A percentile compares a stretch with the other conserved stretches of the same genome.
Evolutionary conservation across 2,113 vertebrate species (phyloP).

Genomic region (Atractosteus spatula): DNA sequence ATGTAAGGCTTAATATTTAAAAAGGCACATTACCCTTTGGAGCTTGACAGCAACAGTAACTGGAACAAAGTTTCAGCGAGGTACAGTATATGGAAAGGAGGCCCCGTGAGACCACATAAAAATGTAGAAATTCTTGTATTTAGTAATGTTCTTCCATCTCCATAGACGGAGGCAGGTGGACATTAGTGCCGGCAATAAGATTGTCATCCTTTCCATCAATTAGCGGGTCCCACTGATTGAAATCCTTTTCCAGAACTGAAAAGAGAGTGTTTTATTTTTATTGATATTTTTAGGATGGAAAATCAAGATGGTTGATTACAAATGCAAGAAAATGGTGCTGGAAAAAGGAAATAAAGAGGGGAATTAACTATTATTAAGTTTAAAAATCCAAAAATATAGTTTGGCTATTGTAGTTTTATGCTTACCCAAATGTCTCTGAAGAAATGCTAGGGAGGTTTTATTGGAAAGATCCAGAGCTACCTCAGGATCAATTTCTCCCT

Average conservation of each 20-base stretch:
- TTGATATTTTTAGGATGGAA: neutral
- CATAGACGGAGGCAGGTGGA: conserved; percentile 50
- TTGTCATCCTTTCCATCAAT: conserved; percentile 81
- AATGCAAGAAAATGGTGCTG: too few relatives aligned
- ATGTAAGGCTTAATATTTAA: too few relatives aligned
- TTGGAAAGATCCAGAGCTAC: conserved; percentile 82
- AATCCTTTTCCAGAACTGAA: conserved; percentile 78
- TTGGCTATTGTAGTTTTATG: neutral
- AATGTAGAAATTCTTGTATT: too few relatives aligned
- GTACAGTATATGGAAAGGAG: too few relatives aligned
- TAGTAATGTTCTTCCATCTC: too few relatives aligned
- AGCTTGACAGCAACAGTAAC: too few relatives aligned
- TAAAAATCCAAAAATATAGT: neutral
- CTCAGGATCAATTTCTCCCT: conserved; percentile 83
- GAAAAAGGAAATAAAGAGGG: too few relatives aligned
- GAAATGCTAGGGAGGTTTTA: conserved; percentile 88
- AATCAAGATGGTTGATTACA: too few relatives aligned
- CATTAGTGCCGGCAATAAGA: conserved; percentile 80
- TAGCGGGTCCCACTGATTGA: conserved; percentile 82
- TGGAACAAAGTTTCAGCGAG: too few relatives aligned
- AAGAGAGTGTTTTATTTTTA: conserved; percentile 5
- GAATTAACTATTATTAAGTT: neutral
- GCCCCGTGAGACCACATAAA: too few relatives aligned
- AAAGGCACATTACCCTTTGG: too few relatives aligned
- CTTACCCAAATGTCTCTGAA: conserved; percentile 90